phyloP scores from a whole-genome alignment of 2,888 invertebrate species.

The Pristionchus maxplancki region DNA sequence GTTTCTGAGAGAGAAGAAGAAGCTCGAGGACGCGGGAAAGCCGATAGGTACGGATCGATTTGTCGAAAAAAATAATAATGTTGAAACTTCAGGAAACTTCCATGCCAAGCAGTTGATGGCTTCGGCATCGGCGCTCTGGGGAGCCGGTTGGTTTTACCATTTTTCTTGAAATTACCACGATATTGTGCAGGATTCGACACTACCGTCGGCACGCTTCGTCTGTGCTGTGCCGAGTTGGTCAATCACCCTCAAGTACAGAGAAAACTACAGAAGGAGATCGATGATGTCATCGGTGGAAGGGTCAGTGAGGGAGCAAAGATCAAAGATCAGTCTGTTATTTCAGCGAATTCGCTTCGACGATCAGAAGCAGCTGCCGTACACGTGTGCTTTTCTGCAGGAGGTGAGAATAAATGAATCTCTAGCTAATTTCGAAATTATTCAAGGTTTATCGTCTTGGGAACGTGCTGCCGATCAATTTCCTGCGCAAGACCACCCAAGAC shows the following conservation, averaged over 20 bases:
- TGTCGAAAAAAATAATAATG: background rate
- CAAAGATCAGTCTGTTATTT: background rate
- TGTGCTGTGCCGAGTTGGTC: background rate
- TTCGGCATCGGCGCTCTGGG: background rate
- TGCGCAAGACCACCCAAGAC: background rate
- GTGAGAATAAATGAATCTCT: background rate
- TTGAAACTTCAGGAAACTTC: background rate
- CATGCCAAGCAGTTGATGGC: background rate
- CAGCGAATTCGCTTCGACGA: conserved; percentile 19
- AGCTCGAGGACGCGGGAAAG: background rate
- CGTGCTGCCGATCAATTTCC: background rate
- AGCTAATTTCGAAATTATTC: too few species aligned
- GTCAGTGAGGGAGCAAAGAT: background rate
- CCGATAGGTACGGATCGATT: background rate
- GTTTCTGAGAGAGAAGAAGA: background rate
- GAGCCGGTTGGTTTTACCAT: background rate
- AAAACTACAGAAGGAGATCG: background rate
- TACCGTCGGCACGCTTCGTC: background rate
- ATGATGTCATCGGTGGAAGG: background rate
- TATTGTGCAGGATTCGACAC: conserved; percentile 19
- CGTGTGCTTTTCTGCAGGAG: conserved; percentile 11
- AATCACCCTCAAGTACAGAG: background rate
- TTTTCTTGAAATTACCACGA: background rate
- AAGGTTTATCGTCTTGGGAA: conserved; percentile 4
- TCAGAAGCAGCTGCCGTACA: conserved; percentile 12